Evolutionary conservation across 2,797 vertebrate genomes (phyloP), one percentile per base, ranked within the genome.

Genomic region (Cirrhinus molitorella): DNA sequence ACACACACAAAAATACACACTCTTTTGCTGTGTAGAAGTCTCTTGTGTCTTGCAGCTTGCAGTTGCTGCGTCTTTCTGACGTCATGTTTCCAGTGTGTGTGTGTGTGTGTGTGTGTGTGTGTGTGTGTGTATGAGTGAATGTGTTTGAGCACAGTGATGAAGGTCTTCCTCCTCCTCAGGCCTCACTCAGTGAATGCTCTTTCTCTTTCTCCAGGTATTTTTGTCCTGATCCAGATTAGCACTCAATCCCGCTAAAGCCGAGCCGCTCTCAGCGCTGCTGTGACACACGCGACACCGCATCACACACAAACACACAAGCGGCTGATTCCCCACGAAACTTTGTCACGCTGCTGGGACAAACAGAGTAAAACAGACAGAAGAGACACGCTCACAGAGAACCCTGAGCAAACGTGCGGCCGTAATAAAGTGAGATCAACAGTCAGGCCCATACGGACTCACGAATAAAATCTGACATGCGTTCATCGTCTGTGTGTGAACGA

Each of bases 221-320:
- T 87, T 92, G 93, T 92, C 89, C 89, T 95, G 91, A 95, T 94
- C 94, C 94, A 91, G 94, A 95, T 96, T 95, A 95, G 88, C 68
- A 80, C 87, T 86, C 93, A 93, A 95, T 95, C 92, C 93, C 82
- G 14, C 67, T 94, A 94, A 96, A 91, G 91, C 94, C 88, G 84
- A 87, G 84, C 89, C 91, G 92, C 92, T 91, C 93, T 28, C 43
- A 71, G 68, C 3, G 5, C 23, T 14, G 16, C 23, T 49, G 57
- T 14, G 43, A 90, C 92, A 92, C 34, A 31, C 31, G 6, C 19
- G 17, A 67, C 45, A 79, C 51, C 8, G 19, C 47, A 17, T 49
- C 51, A 10, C 53, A 19, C 49, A 9, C 17, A 53, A 16, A 11
- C 47, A 49, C 47, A 49, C 47, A 14, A 49, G 47, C 47, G 14